These are phyloP conservation scores for Tipula lateralis DNA, from an alignment of 2,888 invertebrate genomes.

Conservation along the genomic window DNA sequence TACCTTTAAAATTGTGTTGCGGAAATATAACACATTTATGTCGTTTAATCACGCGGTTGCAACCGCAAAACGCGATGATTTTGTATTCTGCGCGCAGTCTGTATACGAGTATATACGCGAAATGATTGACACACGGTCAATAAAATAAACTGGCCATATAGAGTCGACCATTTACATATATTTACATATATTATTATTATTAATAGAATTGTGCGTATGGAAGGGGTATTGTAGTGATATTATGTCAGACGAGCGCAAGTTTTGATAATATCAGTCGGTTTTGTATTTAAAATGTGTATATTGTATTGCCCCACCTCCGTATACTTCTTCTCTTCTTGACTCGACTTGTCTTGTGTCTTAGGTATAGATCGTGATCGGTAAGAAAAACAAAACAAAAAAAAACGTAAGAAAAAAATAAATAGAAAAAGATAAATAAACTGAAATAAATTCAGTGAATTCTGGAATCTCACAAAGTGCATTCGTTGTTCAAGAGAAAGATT, in stretches of 20 bases:
- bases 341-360: background rate
- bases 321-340: constrained; percentile 6
- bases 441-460: constrained; percentile 28
- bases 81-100: background rate
- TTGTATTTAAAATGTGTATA: background rate
- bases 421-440: constrained; percentile 4
- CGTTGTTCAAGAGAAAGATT: background rate
- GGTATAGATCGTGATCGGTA: constrained; percentile 24
- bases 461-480: constrained; percentile 27
- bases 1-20: background rate
- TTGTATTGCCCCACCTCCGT: background rate
- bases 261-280: background rate
- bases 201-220: background rate
- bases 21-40: too few species aligned
- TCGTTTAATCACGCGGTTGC: too few species aligned
- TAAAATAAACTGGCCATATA: background rate
- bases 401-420: background rate
- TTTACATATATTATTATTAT: too few species aligned
- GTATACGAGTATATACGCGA: background rate
- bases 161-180: background rate
- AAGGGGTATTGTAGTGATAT: background rate
- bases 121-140: background rate
- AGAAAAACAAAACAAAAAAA: background rate
- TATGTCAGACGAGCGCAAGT: background rate
- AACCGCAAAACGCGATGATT: background rate